Conservation (phyloP, 92 coral and sea anemone species). For the Micromussa lordhowensis region DNA sequence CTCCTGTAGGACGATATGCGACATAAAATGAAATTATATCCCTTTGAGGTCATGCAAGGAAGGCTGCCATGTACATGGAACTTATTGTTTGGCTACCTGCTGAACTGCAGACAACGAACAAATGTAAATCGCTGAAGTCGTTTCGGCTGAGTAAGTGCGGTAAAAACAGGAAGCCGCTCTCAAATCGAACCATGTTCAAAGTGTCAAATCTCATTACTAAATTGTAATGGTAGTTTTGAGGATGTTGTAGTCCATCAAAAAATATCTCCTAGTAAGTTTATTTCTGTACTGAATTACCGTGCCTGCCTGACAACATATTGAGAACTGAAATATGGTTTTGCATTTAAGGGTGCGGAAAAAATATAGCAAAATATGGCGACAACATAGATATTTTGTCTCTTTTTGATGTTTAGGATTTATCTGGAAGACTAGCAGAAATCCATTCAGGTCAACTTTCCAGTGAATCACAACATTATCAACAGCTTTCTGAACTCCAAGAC, state of each 20-base stretch:
- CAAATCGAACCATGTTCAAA: too few relatives aligned
- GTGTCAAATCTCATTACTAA: too few relatives aligned
- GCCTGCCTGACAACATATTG: not conserved
- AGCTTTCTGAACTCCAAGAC: slow-evolving; percentile 89
- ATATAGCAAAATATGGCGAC: not conserved
- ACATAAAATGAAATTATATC: not conserved
- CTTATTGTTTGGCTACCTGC: not conserved
- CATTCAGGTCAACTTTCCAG: slow-evolving; percentile 89
- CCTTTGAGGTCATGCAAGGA: not conserved
- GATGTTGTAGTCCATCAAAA: too few relatives aligned
- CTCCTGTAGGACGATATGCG: not conserved
- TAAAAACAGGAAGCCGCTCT: too few relatives aligned
- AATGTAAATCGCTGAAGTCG: not conserved
- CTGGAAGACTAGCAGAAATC: slow-evolving; percentile 90
- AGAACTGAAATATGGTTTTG: too few relatives aligned
- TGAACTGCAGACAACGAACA: not conserved
- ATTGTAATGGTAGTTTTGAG: too few relatives aligned
- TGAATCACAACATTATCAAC: slow-evolving; percentile 93
- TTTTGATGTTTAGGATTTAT: slow-evolving; percentile 66
- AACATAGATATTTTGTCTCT: not conserved
- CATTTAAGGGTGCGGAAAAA: too few relatives aligned
- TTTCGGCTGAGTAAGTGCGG: not conserved
- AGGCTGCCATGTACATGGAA: not conserved
- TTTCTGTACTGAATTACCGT: too few relatives aligned
- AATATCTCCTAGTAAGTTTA: too few relatives aligned